Percentiles rank a stretch among this genome's conserved stretches.
Evolutionary conservation across 2,888 invertebrate species (phyloP).

Genomic region (Polyommatus icarus): DNA sequence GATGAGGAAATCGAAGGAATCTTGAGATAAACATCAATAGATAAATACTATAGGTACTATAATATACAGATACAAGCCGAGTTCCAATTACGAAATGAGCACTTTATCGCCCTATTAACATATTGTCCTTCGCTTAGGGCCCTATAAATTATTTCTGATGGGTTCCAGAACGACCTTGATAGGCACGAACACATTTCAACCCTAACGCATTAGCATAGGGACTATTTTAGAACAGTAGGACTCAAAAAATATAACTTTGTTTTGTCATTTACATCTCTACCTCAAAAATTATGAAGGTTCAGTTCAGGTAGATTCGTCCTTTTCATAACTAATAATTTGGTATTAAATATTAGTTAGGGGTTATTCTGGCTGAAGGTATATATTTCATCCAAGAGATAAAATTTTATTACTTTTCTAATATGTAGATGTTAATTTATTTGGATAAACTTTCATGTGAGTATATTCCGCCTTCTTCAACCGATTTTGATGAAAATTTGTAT

Average conservation of each 20-base stretch:
- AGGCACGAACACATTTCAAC: background rate
- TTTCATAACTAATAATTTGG: slow-evolving; percentile 16
- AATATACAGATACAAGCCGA: background rate
- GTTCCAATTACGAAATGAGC: slow-evolving; percentile 28
- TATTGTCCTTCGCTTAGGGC: slow-evolving; percentile 24
- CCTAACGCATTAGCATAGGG: background rate
- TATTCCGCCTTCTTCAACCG: too few relatives aligned
- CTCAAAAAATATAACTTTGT: slow-evolving; percentile 10
- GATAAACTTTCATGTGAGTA: background rate
- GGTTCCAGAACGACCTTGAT: slow-evolving; percentile 26
- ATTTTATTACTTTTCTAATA: background rate
- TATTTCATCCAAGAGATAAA: background rate
- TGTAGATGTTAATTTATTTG: background rate
- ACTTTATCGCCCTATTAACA: slow-evolving; percentile 30
- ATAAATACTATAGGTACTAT: background rate
- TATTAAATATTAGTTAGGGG: slow-evolving; percentile 12
- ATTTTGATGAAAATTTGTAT: too few relatives aligned
- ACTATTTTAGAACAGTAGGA: background rate
- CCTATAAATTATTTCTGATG: slow-evolving; percentile 27
- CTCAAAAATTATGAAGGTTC: slow-evolving; percentile 30
- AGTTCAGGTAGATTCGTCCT: slow-evolving; percentile 23
- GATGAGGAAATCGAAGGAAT: background rate
- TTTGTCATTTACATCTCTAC: slow-evolving; percentile 19
- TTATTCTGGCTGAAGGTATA: background rate
- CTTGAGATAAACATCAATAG: background rate